A percentile compares a stretch with the other conserved stretches of the same genome.
Evolutionary conservation across 2,113 vertebrate species (phyloP).

Genomic region (Phalacrocorax pelagicus): DNA sequence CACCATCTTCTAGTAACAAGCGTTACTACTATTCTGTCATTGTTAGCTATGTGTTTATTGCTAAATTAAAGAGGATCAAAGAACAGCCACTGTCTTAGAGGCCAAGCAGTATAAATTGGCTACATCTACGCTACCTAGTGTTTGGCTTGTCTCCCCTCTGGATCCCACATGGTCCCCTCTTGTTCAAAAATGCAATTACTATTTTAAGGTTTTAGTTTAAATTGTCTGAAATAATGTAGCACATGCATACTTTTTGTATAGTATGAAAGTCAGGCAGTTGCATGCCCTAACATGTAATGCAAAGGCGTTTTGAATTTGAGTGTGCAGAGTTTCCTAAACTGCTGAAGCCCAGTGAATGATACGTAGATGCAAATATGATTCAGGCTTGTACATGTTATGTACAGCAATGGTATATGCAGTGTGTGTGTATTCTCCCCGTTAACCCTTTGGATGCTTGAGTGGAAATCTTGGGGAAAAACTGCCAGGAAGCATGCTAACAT

Average conservation of each 20-base stretch:
- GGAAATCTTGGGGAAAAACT: neutral
- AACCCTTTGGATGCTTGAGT: neutral
- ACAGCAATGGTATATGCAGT: neutral
- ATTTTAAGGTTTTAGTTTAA: neutral
- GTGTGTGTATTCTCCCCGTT: neutral
- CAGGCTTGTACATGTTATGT: neutral
- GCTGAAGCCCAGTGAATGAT: neutral
- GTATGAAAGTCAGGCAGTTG: neutral
- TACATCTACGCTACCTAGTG: neutral
- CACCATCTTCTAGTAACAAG: neutral
- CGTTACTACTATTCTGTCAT: neutral
- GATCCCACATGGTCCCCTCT: neutral
- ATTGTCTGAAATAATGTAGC: neutral
- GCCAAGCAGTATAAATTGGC: neutral
- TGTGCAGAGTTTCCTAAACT: neutral
- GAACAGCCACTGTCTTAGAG: neutral
- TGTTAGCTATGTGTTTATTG: neutral
- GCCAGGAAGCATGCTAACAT: neutral
- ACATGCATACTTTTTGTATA: neutral
- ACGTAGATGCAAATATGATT: neutral
- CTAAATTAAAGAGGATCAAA: neutral
- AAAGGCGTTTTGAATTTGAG: neutral
- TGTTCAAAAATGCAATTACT: neutral
- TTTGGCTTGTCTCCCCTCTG: neutral
- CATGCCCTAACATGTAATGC: neutral